Evolutionary conservation across 2,113 vertebrate species (phyloP).

Genomic region (Crotalus tigris): DNA sequence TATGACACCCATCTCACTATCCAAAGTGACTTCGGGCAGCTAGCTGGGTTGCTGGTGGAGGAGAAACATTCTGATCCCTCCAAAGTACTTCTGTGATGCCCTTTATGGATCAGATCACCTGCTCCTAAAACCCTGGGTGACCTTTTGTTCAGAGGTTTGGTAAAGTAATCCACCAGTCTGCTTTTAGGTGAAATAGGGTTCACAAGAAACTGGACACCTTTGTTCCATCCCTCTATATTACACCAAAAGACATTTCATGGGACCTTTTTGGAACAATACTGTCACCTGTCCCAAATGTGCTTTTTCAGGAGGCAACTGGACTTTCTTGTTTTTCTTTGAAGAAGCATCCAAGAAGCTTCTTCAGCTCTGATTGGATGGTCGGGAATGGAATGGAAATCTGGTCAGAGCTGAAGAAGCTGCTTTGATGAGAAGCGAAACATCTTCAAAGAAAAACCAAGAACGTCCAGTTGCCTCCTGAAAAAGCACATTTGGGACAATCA

Average conservation of each 20-base stretch:
- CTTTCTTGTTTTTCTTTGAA: no score
- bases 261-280: neutral
- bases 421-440: no score
- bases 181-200: neutral
- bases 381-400: no score
- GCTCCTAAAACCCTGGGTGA: neutral
- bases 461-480: no score
- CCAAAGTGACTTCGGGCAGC: neutral
- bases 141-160: neutral
- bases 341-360: no score
- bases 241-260: neutral
- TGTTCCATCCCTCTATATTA: no score
- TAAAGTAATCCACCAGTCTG: neutral
- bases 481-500: no score
- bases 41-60: neutral
- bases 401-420: no score
- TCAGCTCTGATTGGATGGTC: no score
- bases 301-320: no score
- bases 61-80: neutral
- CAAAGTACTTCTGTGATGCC: neutral
- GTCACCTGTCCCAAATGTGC: constrained; percentile 35
- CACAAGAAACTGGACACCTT: neutral
- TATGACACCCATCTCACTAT: neutral
- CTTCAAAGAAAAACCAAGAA: no score
- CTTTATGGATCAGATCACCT: neutral